Percentiles rank a stretch among this genome's conserved stretches.
phyloP scores from a whole-genome alignment of 2,113 vertebrate species.

The Ariopsis seemanni region DNA sequence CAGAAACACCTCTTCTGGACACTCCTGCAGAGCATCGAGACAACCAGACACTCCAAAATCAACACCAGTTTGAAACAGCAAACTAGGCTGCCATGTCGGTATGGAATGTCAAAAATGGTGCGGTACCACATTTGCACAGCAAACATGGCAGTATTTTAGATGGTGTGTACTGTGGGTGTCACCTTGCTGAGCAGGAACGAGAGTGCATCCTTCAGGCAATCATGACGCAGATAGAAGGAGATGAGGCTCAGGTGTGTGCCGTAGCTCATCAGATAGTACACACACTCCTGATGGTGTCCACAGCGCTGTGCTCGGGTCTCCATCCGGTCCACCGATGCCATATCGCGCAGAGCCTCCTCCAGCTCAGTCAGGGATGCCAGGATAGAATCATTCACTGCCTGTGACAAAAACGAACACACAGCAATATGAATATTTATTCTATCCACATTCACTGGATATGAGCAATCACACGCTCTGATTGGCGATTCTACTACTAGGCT shows the following conservation, averaged over 20 bases:
- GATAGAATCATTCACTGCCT: slow-evolving; percentile 82
- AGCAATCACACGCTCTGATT: too few relatives aligned
- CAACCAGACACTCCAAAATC: not conserved
- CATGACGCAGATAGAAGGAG: slow-evolving; percentile 90
- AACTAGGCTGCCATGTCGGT: too few relatives aligned
- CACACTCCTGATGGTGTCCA: slow-evolving; percentile 84
- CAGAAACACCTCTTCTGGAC: slow-evolving; percentile 89
- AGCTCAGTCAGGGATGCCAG: slow-evolving; percentile 86
- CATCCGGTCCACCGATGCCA: slow-evolving; percentile 71
- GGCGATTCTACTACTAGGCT: too few relatives aligned
- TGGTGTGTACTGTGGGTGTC: not conserved
- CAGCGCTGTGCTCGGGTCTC: slow-evolving; percentile 76
- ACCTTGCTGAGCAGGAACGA: slow-evolving; percentile 88
- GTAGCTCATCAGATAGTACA: slow-evolving; percentile 89
- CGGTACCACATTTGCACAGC: not conserved
- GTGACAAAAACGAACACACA: slow-evolving; percentile 40
- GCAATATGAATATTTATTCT: too few relatives aligned
- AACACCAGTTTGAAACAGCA: not conserved
- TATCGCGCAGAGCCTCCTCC: slow-evolving; percentile 79
- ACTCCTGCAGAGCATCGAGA: slow-evolving; percentile 73
- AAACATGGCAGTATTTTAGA: not conserved
- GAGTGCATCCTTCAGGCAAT: slow-evolving; percentile 85
- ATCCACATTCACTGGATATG: too few relatives aligned
- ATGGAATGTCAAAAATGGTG: too few relatives aligned
- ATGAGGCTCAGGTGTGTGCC: slow-evolving; percentile 88